Evolutionary conservation across 2,888 invertebrate species (phyloP), one percentile per base, ranked within the genome.

Genomic region (Diadegma fenestrale): DNA sequence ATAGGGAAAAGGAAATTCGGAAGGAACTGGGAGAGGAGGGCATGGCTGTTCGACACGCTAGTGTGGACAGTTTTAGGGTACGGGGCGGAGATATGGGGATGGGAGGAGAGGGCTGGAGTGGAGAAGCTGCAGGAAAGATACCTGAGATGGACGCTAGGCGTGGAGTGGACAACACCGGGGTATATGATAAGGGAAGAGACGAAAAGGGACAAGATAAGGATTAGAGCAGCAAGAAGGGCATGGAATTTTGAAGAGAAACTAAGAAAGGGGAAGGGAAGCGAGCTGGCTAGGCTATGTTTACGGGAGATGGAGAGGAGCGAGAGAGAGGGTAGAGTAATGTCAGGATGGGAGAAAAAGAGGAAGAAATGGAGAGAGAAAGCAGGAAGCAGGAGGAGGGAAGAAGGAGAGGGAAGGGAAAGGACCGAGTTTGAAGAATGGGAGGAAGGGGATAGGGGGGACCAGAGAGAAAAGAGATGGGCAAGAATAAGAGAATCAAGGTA

Each of bases 61-160:
- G 73, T 82, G n/a, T 72, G 54, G 71, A 77, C 72, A 26, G 71
- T 63, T 17, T 45, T 72, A 64, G 72, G 72, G 17, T 82, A 77
- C 2, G 63, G 69, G 43, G 69, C 1, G n/a, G n/a, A n/a, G n/a
- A n/a, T n/a, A n/a, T n/a, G n/a, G n/a, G n/a, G n/a, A n/a, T n/a
- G n/a, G n/a, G n/a, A n/a, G n/a, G n/a, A n/a, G n/a, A n/a, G n/a
- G n/a, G n/a, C n/a, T n/a, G n/a, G 43, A 22, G 54, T 22, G 54
- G 22, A 54, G 64, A 37, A 51, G n/a, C n/a, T n/a, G n/a, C 73
- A 75, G 6, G 80, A 80, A 43, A 80, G 64, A 19, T 72, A 26
- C n/a, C n/a, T 80, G 37, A 80, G 63, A 41, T 80, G 51, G 79
- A 72, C 71, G n/a, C 5, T 43, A 41, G 77, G 41, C 22, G 8